Percentiles rank a stretch among this genome's conserved stretches.
Conservation (phyloP, 92 coral and sea anemone species). For the Phymanthus crucifer region DNA sequence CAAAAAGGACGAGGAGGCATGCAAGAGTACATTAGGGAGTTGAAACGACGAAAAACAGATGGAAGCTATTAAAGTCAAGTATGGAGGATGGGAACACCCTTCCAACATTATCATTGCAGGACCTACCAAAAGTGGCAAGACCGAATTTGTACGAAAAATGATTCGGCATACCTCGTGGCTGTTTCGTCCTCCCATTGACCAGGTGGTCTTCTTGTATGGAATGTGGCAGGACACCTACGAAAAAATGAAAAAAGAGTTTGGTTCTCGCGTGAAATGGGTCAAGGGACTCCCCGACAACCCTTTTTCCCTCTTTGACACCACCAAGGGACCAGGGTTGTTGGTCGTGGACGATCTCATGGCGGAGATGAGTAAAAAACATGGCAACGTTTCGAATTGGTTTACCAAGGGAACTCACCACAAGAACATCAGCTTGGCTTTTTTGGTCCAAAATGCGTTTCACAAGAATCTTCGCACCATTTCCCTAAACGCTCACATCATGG, state of each 20-base stretch:
- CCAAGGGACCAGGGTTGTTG: constrained; percentile 16
- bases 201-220: constrained; percentile 12
- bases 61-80: too few species aligned
- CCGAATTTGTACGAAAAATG: constrained; percentile 1
- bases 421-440: not conserved
- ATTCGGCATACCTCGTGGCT: not conserved
- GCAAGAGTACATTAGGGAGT: not conserved
- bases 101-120: constrained; percentile 18
- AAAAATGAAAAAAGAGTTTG: constrained; percentile 23
- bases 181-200: not conserved
- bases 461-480: not conserved
- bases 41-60: too few species aligned
- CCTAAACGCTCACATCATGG: too few species aligned
- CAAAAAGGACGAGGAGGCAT: too few species aligned
- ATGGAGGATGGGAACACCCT: constrained; percentile 23
- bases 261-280: not conserved
- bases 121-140: constrained; percentile 27
- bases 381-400: not conserved
- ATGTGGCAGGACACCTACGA: constrained; percentile 32
- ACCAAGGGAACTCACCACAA: not conserved
- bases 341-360: constrained; percentile 31
- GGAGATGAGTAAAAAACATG: not conserved
- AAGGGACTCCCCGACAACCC: constrained; percentile 24
- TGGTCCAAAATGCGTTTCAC: constrained; percentile 28
- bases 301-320: not conserved